A percentile compares a stretch with the other conserved stretches of the same genome.
These are phyloP conservation scores for Ictalurus punctatus DNA, from an alignment of 2,113 vertebrate genomes.

Conservation along the genomic window DNA sequence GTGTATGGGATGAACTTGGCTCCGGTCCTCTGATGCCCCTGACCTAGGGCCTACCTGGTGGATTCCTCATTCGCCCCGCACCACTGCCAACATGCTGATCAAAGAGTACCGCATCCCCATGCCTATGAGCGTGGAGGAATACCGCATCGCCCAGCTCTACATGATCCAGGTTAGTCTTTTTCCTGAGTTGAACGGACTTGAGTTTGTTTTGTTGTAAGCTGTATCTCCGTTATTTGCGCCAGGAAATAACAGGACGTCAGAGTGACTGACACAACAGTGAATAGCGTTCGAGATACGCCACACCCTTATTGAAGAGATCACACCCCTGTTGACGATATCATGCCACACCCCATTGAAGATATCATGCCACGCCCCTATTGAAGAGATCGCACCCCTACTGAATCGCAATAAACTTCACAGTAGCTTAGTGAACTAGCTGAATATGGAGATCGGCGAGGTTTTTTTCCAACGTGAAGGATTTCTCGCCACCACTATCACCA, in stretches of 20 bases:
- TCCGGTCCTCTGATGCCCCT: constrained; percentile 64
- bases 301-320: neutral
- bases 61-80: constrained; percentile 52
- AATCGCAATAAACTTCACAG: neutral
- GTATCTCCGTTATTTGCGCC: neutral
- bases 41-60: constrained; percentile 65
- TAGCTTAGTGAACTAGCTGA: neutral
- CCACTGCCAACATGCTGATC: constrained; percentile 84
- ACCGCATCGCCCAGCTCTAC: constrained; percentile 89
- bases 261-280: neutral
- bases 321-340: too few species aligned
- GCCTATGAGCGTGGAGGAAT: constrained; percentile 87
- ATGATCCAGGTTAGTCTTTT: constrained; percentile 70
- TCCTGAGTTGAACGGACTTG: neutral
- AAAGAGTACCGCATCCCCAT: constrained; percentile 89
- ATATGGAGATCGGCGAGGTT: neutral
- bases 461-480: neutral
- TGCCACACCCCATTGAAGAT: too few species aligned
- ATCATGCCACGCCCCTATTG: too few species aligned
- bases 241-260: neutral
- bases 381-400: neutral
- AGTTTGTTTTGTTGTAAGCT: neutral
- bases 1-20: constrained; percentile 45
- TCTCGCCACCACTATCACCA: neutral
- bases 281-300: neutral